Percentiles rank a stretch among this genome's conserved stretches.
Conservation (phyloP, 1,140 invertebrate species). For the Phthorimaea operculella region DNA sequence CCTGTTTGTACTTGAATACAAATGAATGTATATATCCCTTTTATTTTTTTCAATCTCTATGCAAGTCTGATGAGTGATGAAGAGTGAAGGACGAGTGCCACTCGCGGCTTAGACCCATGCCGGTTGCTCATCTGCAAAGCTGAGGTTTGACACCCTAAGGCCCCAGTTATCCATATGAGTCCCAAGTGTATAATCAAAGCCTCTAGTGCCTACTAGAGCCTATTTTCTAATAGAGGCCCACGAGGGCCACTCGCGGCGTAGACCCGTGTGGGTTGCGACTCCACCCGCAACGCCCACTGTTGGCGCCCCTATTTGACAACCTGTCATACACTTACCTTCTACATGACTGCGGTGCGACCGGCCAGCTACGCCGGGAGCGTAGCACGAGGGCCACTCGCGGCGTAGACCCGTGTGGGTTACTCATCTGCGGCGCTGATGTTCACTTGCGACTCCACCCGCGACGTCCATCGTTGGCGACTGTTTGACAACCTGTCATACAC, state of each 20-base stretch:
- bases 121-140: slow-evolving; percentile 65
- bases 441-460: slow-evolving; percentile 71
- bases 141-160: slow-evolving; percentile 53
- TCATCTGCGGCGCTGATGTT: slow-evolving; percentile 74
- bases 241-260: slow-evolving; percentile 69
- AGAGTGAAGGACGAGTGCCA: slow-evolving; percentile 73
- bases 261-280: slow-evolving; percentile 67
- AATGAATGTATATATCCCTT: too few relatives aligned
- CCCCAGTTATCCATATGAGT: too few relatives aligned
- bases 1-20: too few relatives aligned
- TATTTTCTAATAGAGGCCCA: slow-evolving; percentile 75
- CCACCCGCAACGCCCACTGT: slow-evolving; percentile 63
- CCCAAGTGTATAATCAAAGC: too few relatives aligned
- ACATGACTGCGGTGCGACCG: slow-evolving; percentile 72
- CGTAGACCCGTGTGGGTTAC: slow-evolving; percentile 66
- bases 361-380: slow-evolving; percentile 74
- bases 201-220: too few relatives aligned
- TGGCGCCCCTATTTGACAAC: slow-evolving; percentile 46
- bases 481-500: slow-evolving; percentile 8
- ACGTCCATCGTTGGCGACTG: slow-evolving; percentile 46
- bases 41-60: too few relatives aligned
- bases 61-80: too few relatives aligned
- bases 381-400: slow-evolving; percentile 71
- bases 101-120: slow-evolving; percentile 66
- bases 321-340: slow-evolving; percentile 64